These are phyloP conservation scores for Anthoptus insignis DNA, from an alignment of 2,888 invertebrate genomes.

Conservation along the genomic window DNA sequence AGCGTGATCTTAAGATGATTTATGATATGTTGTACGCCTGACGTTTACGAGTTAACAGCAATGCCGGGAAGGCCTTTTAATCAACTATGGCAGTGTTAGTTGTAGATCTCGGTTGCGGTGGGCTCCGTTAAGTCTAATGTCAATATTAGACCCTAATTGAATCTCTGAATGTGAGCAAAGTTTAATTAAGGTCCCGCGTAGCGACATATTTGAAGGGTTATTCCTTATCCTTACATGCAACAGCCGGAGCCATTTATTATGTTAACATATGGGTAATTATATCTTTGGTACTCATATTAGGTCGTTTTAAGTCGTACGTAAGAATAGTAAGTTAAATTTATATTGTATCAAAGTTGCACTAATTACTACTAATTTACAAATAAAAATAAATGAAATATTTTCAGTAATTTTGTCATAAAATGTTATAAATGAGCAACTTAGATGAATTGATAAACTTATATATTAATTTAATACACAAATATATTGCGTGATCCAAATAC, in stretches of 20 bases:
- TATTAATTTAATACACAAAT: too few relatives aligned
- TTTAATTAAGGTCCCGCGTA: conserved; percentile 70
- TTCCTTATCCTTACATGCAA: conserved; percentile 44
- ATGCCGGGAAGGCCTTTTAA: conserved; percentile 81
- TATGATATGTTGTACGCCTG: conserved; percentile 82
- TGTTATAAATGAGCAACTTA: too few relatives aligned
- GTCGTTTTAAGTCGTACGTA: too few relatives aligned
- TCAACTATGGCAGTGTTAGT: conserved; percentile 85
- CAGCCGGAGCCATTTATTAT: conserved; percentile 47
- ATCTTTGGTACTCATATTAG: too few relatives aligned
- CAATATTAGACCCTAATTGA: conserved; percentile 82
- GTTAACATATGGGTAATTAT: conserved; percentile 37
- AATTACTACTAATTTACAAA: too few relatives aligned
- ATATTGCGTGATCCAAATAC: neutral
- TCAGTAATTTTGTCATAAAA: too few relatives aligned
- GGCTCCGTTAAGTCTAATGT: conserved; percentile 71
- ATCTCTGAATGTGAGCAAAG: conserved; percentile 73
- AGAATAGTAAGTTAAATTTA: too few relatives aligned
- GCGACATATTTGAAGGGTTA: conserved; percentile 51
- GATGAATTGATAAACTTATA: too few relatives aligned
- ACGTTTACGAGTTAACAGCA: conserved; percentile 84
- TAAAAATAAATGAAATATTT: too few relatives aligned
- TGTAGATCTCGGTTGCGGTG: conserved; percentile 70
- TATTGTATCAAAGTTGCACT: too few relatives aligned
- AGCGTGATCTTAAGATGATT: conserved; percentile 85